Evolutionary conservation across 2,113 vertebrate species (phyloP).

Genomic region (Syngnathus scovelli): DNA sequence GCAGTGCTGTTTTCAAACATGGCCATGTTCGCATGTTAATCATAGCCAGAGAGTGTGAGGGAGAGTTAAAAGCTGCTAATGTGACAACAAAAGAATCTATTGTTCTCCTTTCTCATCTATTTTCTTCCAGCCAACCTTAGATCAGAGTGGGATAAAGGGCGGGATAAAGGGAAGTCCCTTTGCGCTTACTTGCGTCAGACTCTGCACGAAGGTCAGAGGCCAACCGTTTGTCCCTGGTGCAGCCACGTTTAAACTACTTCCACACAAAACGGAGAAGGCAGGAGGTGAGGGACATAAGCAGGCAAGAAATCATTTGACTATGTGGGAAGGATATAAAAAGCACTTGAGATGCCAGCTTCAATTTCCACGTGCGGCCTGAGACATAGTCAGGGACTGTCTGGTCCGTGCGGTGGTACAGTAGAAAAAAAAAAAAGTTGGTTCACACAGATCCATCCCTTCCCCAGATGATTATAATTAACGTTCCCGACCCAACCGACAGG

Average conservation of each 20-base stretch:
- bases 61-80: slow-evolving; percentile 12
- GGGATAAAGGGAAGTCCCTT: slow-evolving; percentile 49
- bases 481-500: slow-evolving; percentile 59
- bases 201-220: slow-evolving; percentile 54
- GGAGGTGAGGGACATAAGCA: slow-evolving; percentile 43
- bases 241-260: slow-evolving; percentile 50
- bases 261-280: slow-evolving; percentile 35
- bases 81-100: slow-evolving; percentile 36
- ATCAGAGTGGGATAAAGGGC: slow-evolving; percentile 50
- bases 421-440: slow-evolving; percentile 52
- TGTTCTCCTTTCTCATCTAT: slow-evolving; percentile 59
- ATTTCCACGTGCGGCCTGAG: slow-evolving; percentile 57
- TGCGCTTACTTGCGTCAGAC: slow-evolving; percentile 57
- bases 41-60: slow-evolving; percentile 28
- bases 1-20: slow-evolving; percentile 10
- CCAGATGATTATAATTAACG: slow-evolving; percentile 70
- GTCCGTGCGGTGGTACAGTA: slow-evolving; percentile 62
- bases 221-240: slow-evolving; percentile 63
- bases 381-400: slow-evolving; percentile 64
- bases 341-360: slow-evolving; percentile 69
- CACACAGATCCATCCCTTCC: slow-evolving; percentile 62
- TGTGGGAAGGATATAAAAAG: slow-evolving; percentile 64
- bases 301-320: slow-evolving; percentile 45
- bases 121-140: slow-evolving; percentile 60
- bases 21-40: slow-evolving; percentile 50